Evolutionary conservation across 2,113 vertebrate genomes (phyloP), one percentile per base, ranked within the genome.

Genomic region (Sylvicapra grimmia): DNA sequence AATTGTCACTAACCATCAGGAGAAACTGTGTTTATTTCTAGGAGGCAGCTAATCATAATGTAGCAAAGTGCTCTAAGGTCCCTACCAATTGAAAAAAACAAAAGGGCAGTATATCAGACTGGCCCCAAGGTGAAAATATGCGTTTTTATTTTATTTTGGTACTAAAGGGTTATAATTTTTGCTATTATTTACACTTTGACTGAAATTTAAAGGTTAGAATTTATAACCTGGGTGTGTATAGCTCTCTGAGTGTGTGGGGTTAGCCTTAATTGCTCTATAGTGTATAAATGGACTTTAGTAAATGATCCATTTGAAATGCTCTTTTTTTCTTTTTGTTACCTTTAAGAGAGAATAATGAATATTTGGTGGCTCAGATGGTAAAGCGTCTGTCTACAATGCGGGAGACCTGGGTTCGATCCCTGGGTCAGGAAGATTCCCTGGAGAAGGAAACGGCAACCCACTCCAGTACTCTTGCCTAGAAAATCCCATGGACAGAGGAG

Each of bases 221-320:
- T 90, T 68, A 86, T 82, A 86, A 77, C 44, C n/a, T 68, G 31
- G 23, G 40, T 1, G 0, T 86, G 13, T 89, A 5, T 59, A 9
- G n/a, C 75, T 80, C 15, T 82, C 16, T 79, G 47, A 83, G 8
- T 87, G 19, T 88, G 47, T 72, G 44, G 44, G 51, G 19, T n/a
- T 89, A 90, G n/a, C 36, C 61, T 91, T 18, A 5, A 53, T 51
- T 89, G 51, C 33, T 75, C 49, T 89, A 25, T 89, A 89, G 9
- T 85, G 25, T 84, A 8, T 72, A 90, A 94, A 47, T 87, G 23
- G 29, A 85, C 47, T 97, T 94, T 75, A 90, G 72, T 94, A 96
- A 40, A 79, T 68, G 63, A 75, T 56, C 58, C 65, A 65, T n/a
- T 79, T 65, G 65, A 90, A 10, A 58, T 11, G 90, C 56, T 72